These are phyloP conservation scores for Drosophila novamexicana DNA, from an alignment of 1,140 invertebrate genomes.

Conservation along the genomic window DNA sequence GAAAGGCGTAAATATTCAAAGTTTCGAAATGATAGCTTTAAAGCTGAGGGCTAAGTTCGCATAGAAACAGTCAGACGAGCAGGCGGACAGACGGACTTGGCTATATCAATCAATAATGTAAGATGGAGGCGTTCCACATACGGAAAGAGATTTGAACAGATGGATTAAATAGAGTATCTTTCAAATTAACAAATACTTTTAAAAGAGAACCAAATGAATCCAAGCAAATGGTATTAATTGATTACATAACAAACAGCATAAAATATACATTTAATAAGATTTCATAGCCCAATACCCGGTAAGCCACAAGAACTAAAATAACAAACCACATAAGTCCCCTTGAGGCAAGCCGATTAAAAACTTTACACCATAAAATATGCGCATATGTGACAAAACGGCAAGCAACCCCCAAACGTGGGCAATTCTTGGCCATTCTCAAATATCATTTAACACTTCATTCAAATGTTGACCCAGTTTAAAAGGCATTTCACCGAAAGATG, in stretches of 20 bases:
- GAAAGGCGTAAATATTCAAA: no score
- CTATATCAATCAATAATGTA: no score
- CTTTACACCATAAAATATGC: conserved; percentile 42
- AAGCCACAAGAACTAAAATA: conserved; percentile 5
- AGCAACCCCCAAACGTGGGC: conserved; percentile 18
- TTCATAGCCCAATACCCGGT: background rate
- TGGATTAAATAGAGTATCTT: background rate
- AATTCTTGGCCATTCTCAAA: conserved; percentile 12
- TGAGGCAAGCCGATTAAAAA: conserved; percentile 8
- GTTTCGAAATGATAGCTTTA: no score
- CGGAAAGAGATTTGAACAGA: no score
- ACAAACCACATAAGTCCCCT: conserved; percentile 1
- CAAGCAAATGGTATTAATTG: background rate
- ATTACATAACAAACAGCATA: background rate
- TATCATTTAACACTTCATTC: conserved; percentile 64
- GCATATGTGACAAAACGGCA: conserved; percentile 51
- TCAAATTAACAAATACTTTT: no score
- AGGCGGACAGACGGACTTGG: no score
- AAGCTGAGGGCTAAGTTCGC: no score
- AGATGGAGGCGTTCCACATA: no score
- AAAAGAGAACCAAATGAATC: background rate
- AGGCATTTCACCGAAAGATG: conserved; percentile 28
- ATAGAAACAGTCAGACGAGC: no score
- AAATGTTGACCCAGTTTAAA: conserved; percentile 62
- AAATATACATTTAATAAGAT: conserved; percentile 15